These are phyloP conservation scores for Haemorhous mexicanus DNA, from an alignment of 2,113 vertebrate species.

Conservation along the genomic window DNA sequence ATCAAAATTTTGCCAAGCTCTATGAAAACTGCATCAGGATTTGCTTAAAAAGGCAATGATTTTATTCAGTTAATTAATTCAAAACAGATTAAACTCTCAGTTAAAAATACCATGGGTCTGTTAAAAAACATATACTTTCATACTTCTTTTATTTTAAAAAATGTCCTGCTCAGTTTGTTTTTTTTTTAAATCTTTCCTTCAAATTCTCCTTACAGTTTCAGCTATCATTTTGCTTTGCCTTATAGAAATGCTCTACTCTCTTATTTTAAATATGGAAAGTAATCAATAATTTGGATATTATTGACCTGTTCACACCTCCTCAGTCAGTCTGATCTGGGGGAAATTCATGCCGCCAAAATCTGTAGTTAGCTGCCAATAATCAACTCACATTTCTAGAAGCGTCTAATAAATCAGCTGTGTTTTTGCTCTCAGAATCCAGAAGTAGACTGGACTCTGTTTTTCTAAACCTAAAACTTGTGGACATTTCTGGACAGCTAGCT, in stretches of 20 bases:
- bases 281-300: neutral
- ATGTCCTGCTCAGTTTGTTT: rapidly evolving
- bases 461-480: neutral
- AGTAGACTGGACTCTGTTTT: neutral
- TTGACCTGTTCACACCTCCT: neutral
- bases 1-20: neutral
- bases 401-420: neutral
- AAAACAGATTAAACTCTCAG: neutral
- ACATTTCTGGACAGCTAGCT: neutral
- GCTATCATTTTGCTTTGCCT: neutral
- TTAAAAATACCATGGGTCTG: neutral
- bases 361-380: neutral
- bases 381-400: neutral
- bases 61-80: conserved; percentile 2
- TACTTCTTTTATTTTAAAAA: neutral
- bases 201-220: neutral
- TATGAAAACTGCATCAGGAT: neutral
- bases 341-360: neutral
- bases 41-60: neutral
- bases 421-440: neutral
- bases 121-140: neutral
- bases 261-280: neutral
- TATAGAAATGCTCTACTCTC: neutral
- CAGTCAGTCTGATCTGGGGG: neutral
- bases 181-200: neutral